phyloP scores from a whole-genome alignment of 64 coral and sea anemone species.

The Porites lutea region DNA sequence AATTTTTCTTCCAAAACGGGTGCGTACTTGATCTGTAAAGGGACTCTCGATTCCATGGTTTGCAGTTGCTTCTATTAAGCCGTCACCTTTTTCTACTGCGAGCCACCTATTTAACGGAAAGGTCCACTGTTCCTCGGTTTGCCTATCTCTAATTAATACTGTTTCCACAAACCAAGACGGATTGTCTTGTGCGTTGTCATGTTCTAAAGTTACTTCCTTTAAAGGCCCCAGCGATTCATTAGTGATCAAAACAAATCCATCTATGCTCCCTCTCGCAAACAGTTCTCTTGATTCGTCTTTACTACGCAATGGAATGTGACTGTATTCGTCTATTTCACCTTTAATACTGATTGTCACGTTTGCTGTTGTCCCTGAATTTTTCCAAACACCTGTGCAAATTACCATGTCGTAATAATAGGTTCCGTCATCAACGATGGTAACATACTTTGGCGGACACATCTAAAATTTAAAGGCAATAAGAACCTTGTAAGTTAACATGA shows the following conservation, averaged over 20 bases:
- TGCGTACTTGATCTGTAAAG: conserved; percentile 25
- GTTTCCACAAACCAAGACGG: conserved; percentile 57
- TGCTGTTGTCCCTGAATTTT: conserved; percentile 53
- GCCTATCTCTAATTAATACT: conserved; percentile 26
- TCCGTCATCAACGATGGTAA: background rate
- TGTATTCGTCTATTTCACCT: background rate
- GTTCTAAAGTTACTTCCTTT: conserved; percentile 31
- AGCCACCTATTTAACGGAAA: conserved; percentile 54
- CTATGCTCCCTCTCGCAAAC: conserved; percentile 36
- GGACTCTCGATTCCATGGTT: background rate
- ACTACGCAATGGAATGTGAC: background rate
- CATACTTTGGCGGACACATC: conserved; percentile 21
- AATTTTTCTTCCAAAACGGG: background rate
- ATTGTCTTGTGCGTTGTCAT: conserved; percentile 34
- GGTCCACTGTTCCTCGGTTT: conserved; percentile 31
- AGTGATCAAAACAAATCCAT: conserved; percentile 24
- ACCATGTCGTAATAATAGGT: conserved; percentile 44
- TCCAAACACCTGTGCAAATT: conserved; percentile 55
- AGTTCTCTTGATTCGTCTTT: background rate
- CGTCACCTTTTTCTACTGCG: conserved; percentile 48
- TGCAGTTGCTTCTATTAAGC: conserved; percentile 21
- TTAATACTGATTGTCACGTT: conserved; percentile 39
- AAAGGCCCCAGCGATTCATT: conserved; percentile 16
- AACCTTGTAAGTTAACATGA: background rate
- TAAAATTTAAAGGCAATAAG: background rate